Evolutionary conservation across 2,113 vertebrate genomes (phyloP), one percentile per base, ranked within the genome.

Genomic region (Myrmecophaga tridactyla): DNA sequence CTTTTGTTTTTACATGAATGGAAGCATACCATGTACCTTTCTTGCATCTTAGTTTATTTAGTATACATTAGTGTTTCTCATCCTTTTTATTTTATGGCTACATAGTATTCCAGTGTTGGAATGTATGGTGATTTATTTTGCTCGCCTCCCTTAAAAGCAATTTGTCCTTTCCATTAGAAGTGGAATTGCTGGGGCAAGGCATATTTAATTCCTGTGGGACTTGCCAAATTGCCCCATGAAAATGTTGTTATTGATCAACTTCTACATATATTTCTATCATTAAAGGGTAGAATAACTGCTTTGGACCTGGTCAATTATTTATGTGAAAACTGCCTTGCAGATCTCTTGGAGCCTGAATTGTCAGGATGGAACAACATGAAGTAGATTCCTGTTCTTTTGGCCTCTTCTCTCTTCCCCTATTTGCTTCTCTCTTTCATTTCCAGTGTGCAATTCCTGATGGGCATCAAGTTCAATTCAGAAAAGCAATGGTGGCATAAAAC

Each of bases 1-100:
- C 34, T 51, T 31, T 72, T 58, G 13, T 13, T 81, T 84, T 82
- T 83, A 53, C 11, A 29, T 67, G 21, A 43, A 77, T 39, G 31
- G 15, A 70, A 89, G 27, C 36, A 36, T 73, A 17, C 13, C 21
- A 1, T 13, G 9, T 76, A 41, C 34, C 63, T 7, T 69, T 36
- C 94, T 96, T 91, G 5, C 60, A 56, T 56, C n/a, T 14, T 58
- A 51, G 8, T 58, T 82, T 91, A 39, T 84, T 92, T 86, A 70
- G 58, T 14, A 23, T 81, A 15, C 53, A n/a, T 34, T 88, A 39
- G 46, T 81, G 10, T 83, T 92, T 82, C 3, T 65, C 1, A 29
- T 73, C 83, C 1, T 84, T 77, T 75, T 80, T 80, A 70, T 93
- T 92, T 77, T 88, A 82, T 62, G 46, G 4, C 29, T 92, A 8